Conservation (phyloP, 2,888 invertebrate species). For the Xiphydria camelus region DNA sequence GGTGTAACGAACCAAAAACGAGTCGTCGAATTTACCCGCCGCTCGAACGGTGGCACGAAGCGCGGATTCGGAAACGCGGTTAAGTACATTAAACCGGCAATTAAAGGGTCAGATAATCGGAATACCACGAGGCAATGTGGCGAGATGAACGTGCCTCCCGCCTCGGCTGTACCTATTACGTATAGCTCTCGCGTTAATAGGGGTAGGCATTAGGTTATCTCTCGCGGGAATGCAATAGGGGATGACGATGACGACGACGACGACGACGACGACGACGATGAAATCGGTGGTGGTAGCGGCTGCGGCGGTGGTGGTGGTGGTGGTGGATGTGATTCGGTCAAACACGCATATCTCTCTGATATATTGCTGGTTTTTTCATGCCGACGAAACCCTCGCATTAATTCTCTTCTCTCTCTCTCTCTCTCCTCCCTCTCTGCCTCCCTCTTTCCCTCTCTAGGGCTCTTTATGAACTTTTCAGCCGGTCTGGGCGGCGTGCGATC, state of each 20-base stretch:
- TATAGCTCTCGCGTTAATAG: constrained; percentile 41
- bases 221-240: constrained; percentile 5
- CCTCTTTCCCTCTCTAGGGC: constrained; percentile 5
- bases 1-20: too few species aligned
- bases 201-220: constrained; percentile 49
- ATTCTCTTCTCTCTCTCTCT: constrained; percentile 11
- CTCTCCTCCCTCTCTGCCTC: constrained; percentile 13
- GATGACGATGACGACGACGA: not conserved
- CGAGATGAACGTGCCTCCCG: constrained; percentile 9
- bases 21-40: too few species aligned
- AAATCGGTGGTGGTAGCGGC: not conserved
- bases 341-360: constrained; percentile 45
- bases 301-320: not conserved
- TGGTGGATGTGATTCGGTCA: constrained; percentile 32
- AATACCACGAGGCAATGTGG: constrained; percentile 18
- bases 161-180: constrained; percentile 19
- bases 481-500: too few species aligned
- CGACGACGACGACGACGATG: not conserved
- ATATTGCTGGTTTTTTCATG: constrained; percentile 34
- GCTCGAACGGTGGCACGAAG: too few species aligned
- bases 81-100: constrained; percentile 37
- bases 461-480: constrained; percentile 15
- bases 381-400: too few species aligned
- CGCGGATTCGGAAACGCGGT: constrained; percentile 12
- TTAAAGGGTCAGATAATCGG: constrained; percentile 37